Evolutionary conservation across 2,888 invertebrate genomes (phyloP).

Genomic region (Acholoe squamosa): DNA sequence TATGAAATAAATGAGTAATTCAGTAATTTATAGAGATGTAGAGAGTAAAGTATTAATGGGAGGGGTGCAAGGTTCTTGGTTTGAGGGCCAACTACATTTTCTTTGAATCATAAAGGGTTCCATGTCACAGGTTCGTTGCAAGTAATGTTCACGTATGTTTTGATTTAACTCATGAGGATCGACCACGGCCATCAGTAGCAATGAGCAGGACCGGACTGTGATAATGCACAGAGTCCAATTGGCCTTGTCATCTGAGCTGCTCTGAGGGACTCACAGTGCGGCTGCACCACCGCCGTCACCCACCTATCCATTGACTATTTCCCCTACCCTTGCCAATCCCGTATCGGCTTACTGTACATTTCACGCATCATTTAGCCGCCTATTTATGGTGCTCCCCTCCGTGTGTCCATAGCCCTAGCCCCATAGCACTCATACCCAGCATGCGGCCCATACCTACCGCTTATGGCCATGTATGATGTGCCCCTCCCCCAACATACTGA

Average conservation of each 20-base stretch:
- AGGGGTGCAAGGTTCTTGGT: too few relatives aligned
- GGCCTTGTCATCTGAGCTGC: conserved; percentile 33
- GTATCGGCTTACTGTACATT: conserved; percentile 34
- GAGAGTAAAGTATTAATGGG: too few relatives aligned
- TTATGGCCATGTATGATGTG: background rate
- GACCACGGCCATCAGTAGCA: background rate
- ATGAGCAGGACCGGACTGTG: background rate
- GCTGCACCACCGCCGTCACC: background rate
- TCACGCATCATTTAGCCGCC: conserved; percentile 28
- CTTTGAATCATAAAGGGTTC: too few relatives aligned
- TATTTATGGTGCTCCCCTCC: conserved; percentile 39
- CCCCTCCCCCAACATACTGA: background rate
- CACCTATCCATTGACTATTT: conserved; percentile 33
- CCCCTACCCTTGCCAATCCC: conserved; percentile 24
- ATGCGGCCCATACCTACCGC: background rate
- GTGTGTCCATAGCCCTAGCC: background rate
- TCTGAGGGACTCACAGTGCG: background rate
- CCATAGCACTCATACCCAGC: background rate
- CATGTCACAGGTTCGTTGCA: too few relatives aligned
- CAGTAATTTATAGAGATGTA: too few relatives aligned
- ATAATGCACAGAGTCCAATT: conserved; percentile 12
- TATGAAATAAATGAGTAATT: too few relatives aligned
- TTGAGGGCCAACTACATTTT: too few relatives aligned
- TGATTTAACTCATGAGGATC: conserved; percentile 16
- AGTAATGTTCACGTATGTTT: too few relatives aligned